Conservation (phyloP, 2,113 vertebrate species). For the Polyodon spathula region DNA sequence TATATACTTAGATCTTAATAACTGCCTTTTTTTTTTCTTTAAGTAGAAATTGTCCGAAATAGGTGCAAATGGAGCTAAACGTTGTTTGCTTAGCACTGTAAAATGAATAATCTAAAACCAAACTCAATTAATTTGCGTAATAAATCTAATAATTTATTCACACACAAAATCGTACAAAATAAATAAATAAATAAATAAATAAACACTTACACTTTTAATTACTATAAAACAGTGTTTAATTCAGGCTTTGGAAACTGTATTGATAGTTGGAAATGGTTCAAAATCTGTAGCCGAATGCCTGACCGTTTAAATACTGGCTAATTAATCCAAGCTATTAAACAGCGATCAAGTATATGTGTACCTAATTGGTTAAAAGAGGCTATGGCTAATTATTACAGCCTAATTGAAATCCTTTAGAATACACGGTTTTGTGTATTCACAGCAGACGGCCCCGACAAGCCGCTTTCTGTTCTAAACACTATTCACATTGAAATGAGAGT, state of each 20-base stretch:
- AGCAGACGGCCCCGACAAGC: constrained; percentile 40
- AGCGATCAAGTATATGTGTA: constrained; percentile 57
- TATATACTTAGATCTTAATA: no score
- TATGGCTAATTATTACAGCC: constrained; percentile 37
- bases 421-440: constrained; percentile 41
- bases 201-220: no score
- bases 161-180: no score
- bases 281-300: constrained; percentile 43
- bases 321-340: constrained; percentile 64
- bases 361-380: constrained; percentile 45
- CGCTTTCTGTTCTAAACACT: constrained; percentile 48
- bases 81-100: no score
- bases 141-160: no score
- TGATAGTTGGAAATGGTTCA: background rate
- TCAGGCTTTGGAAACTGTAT: background rate
- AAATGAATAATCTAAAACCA: no score
- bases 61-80: no score
- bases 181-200: no score
- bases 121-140: no score
- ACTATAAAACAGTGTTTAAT: no score
- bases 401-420: constrained; percentile 58
- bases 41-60: no score
- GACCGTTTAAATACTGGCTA: constrained; percentile 49
- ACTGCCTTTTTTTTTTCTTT: no score
- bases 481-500: constrained; percentile 72